Conservation (phyloP, 2,888 invertebrate genomes). For the Eupithecia centaureata region DNA sequence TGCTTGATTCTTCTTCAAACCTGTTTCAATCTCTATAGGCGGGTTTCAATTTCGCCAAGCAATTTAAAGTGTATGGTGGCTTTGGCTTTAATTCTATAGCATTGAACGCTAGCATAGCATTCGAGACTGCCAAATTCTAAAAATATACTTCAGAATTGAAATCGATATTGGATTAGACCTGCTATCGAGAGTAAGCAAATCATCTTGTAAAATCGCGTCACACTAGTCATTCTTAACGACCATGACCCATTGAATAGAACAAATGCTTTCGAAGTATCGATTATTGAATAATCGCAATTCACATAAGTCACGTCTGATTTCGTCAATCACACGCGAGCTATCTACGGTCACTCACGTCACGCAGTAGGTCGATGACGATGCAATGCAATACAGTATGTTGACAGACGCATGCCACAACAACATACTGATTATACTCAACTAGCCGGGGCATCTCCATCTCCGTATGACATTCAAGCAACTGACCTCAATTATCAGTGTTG, state of each 20-base stretch:
- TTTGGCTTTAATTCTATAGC: not conserved
- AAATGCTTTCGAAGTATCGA: not conserved
- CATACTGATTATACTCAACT: constrained; percentile 18
- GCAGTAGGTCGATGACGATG: constrained; percentile 48
- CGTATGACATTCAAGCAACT: constrained; percentile 18
- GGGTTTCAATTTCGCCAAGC: too few relatives aligned
- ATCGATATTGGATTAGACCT: not conserved
- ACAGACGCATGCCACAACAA: constrained; percentile 41
- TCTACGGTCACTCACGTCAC: constrained; percentile 41
- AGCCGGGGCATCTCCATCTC: constrained; percentile 10
- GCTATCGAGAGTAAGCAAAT: not conserved
- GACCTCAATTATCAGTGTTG: constrained; percentile 26
- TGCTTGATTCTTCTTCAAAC: not conserved
- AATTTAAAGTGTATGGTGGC: not conserved
- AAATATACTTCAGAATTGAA: not conserved
- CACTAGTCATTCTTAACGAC: not conserved
- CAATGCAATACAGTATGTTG: constrained; percentile 38
- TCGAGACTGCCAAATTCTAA: not conserved
- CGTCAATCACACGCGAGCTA: constrained; percentile 23
- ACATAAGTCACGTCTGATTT: constrained; percentile 19
- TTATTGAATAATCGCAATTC: constrained; percentile 5
- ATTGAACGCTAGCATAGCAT: not conserved
- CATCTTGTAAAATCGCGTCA: not conserved
- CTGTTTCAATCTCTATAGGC: too few relatives aligned
- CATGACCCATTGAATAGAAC: not conserved